Evolutionary conservation across 2,797 vertebrate species (phyloP), one percentile per base, ranked within the genome.

Genomic region (Vipera latastei): DNA sequence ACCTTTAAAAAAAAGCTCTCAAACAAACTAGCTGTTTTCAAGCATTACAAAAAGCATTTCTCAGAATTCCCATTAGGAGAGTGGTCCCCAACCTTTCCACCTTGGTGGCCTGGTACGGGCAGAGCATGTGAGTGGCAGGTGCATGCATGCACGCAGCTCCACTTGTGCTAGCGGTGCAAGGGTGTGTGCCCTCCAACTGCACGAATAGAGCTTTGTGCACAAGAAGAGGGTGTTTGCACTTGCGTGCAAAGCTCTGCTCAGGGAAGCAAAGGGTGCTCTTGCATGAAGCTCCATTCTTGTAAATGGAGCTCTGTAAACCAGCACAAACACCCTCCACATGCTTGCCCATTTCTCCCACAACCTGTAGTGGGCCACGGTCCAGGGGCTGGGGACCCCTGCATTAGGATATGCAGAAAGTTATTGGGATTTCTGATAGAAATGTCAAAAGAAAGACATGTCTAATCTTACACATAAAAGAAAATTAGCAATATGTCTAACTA

Each of bases 401-500:
- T 92, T 86, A 92, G 94, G 86, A 95, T 89, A 69, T 55, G 92
- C 53, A 94, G 90, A 57, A 92, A 94, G 93, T 91, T 94, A 93
- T 96, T 96, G 95, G 92, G 90, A 1, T 4, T 93, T 95, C 85
- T 94, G 94, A 93, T 63, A 91, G 93, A 95, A 95, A 95, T 90
- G 92, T 94, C 95, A 94, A 92, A 90, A 93, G 93, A 61, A 63
- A 85, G 55, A 91, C 92, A 69, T 32, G 92, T 56, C 86, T 95
- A 93, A 83, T 89, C 93, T 94, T 28, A 94, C 94, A 61, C 60
- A 83, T 93, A 88, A 93, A 53, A 95, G 44, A 95, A 96, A 95
- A 95, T 95, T 92, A 95, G 89, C 85, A 93, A 87, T 85, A 93
- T 96, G 91, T 96, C 94, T 93, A 95, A 94, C 91, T 95, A 44